phyloP scores from a whole-genome alignment of 2,888 invertebrate species.

The Chloromyia formosa region DNA sequence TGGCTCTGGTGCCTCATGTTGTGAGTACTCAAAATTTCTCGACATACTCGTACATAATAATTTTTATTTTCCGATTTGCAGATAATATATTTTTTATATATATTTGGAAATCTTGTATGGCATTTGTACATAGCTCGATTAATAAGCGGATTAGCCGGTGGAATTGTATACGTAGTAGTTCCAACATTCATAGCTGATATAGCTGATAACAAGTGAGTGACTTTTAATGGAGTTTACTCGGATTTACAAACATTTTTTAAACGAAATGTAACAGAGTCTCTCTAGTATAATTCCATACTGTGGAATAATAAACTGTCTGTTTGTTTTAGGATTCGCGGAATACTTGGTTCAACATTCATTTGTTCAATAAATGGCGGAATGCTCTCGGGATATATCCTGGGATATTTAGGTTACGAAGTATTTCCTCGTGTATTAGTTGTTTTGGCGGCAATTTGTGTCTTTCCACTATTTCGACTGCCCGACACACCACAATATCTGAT shows the following conservation, averaged over 20 bases:
- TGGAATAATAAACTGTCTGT: too few relatives aligned
- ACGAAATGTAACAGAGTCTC: too few relatives aligned
- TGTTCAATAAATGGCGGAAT: constrained; percentile 58
- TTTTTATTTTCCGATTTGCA: constrained; percentile 9
- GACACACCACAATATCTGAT: constrained; percentile 59
- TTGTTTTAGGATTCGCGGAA: constrained; percentile 58
- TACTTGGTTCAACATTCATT: constrained; percentile 57
- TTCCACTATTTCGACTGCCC: constrained; percentile 54
- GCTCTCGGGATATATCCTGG: constrained; percentile 57
- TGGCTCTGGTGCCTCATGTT: constrained; percentile 44
- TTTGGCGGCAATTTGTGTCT: constrained; percentile 56
- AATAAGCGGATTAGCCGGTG: constrained; percentile 40
- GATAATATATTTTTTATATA: constrained; percentile 30
- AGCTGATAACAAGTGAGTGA: constrained; percentile 30
- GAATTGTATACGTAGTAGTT: constrained; percentile 34
- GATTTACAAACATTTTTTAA: too few relatives aligned
- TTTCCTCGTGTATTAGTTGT: constrained; percentile 57
- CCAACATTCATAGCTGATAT: constrained; percentile 46
- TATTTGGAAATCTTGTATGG: constrained; percentile 30
- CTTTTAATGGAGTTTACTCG: too few relatives aligned
- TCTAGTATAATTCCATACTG: too few relatives aligned
- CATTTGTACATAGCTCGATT: constrained; percentile 36
- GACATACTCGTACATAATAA: too few relatives aligned
- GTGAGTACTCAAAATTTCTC: constrained; percentile 22
- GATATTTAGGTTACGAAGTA: constrained; percentile 56